A percentile compares a stretch with the other conserved stretches of the same genome.
Evolutionary conservation across 2,888 invertebrate species (phyloP).

Genomic region (Beris chalybata): DNA sequence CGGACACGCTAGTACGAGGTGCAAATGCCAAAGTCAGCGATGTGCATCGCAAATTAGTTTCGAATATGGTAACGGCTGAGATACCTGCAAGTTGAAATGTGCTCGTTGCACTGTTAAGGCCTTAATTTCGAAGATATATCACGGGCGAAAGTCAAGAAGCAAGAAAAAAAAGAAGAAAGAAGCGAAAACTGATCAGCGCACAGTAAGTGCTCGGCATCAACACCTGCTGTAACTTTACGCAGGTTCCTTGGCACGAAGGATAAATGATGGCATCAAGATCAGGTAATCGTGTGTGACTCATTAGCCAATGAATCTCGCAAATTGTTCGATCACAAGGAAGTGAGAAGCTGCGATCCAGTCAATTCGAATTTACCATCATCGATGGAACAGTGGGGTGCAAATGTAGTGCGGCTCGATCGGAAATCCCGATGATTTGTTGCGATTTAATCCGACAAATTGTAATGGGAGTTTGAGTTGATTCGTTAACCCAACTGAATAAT

Average conservation of each 20-base stretch:
- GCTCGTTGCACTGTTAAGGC: conserved; percentile 27
- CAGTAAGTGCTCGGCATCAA: conserved; percentile 18
- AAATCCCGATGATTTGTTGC: too few species aligned
- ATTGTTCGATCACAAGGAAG: too few species aligned
- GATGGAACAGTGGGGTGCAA: too few species aligned
- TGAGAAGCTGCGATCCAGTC: too few species aligned
- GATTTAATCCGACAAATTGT: too few species aligned
- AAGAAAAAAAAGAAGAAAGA: too few species aligned
- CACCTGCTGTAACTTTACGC: conserved; percentile 16
- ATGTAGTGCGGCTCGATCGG: too few species aligned
- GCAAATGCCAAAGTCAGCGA: conserved; percentile 31
- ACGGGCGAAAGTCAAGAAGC: conserved; percentile 14
- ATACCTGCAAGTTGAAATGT: conserved; percentile 16
- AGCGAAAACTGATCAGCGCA: conserved; percentile 8
- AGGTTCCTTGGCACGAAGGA: conserved; percentile 2
- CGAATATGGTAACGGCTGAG: conserved; percentile 27
- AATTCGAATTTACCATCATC: too few species aligned
- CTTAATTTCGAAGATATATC: conserved; percentile 31
- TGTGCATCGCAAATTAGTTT: conserved; percentile 32
- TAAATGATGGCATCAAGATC: background rate
- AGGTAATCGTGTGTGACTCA: too few species aligned
- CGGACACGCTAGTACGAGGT: conserved; percentile 16
- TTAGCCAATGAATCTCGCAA: too few species aligned
- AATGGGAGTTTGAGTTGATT: too few species aligned
- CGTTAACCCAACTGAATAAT: too few species aligned